Evolutionary conservation across 2,888 invertebrate genomes (phyloP).

Genomic region (Papilio elwesi): DNA sequence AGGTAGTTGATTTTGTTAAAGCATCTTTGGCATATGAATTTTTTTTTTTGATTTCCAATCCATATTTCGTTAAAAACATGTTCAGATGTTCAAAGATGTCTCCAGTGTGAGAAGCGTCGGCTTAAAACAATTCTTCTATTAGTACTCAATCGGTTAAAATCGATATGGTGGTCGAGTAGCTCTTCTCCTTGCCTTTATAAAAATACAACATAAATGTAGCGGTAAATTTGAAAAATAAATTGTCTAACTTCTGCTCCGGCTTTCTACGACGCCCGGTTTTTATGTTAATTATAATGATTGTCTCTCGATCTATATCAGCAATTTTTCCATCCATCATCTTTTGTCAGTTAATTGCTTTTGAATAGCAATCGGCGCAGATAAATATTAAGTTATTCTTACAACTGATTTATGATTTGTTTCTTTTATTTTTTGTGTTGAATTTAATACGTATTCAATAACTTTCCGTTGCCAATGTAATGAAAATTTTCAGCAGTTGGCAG

Average conservation of each 20-base stretch:
- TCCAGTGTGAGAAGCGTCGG: too few relatives aligned
- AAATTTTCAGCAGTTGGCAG: neutral
- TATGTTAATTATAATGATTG: constrained; percentile 23
- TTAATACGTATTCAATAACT: constrained; percentile 9
- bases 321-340: constrained; percentile 32
- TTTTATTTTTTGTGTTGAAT: neutral
- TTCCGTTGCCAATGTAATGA: neutral
- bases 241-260: neutral
- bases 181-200: neutral
- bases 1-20: too few relatives aligned
- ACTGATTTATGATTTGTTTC: constrained; percentile 21
- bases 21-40: too few relatives aligned
- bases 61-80: too few relatives aligned
- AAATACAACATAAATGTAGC: neutral
- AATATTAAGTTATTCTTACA: constrained; percentile 9
- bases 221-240: constrained; percentile 2
- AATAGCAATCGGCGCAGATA: constrained; percentile 23
- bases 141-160: too few relatives aligned
- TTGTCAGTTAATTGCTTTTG: constrained; percentile 25
- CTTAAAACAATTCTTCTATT: too few relatives aligned
- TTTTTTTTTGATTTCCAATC: too few relatives aligned
- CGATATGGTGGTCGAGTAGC: too few relatives aligned
- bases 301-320: constrained; percentile 24
- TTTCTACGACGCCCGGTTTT: constrained; percentile 15
- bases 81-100: too few relatives aligned